Evolutionary conservation across 1,140 invertebrate genomes (phyloP), one percentile per base, ranked within the genome.

Genomic region (Zelostemma sp.): DNA sequence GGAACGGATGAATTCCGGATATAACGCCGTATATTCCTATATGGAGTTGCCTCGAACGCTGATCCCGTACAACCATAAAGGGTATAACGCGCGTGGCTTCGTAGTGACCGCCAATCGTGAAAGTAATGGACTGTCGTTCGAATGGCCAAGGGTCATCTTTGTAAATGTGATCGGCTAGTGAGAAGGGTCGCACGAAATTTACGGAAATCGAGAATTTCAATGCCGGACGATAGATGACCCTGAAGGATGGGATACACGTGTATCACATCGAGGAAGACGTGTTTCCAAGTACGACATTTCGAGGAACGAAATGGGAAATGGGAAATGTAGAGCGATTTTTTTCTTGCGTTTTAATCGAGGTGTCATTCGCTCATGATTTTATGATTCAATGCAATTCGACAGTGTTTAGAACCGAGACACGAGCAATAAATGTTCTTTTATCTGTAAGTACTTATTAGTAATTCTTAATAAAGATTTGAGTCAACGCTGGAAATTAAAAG

Each of bases 1-100:
- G 76, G 74, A 82, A 81, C 75, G 80, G 81, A 35, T 35, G 33
- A 82, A 82, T 83, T 81, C 79, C 76, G 77, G 78, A 81, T 82
- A 81, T 78, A 76, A 77, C 75, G 63, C 70, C 73, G 74, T 82
- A 81, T 81, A 78, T 79, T 75, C 74, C 74, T 77, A 80, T 80
- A 82, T 78, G 66, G 77, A 76, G 75, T 80, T 80, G 67, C 72
- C 46, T 49, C 48, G 53, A 53, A 62, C 45, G 31, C 21, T 50
- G 57, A 61, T 50, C 43, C 55, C 41, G 11, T 64, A 56, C 41
- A 57, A 49, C 33, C 46, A 59, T 50, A 43, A 49, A 59, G 40
- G 46, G 48, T 50, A 50, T 50, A 58, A 41, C 47, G 35, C 31
- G 33, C 9, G 43, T 59, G 31, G 49, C 41, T 61, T 61, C 17